Evolutionary conservation across 2,888 invertebrate genomes (phyloP).

Genomic region (Dryocosmus kuriphilus): DNA sequence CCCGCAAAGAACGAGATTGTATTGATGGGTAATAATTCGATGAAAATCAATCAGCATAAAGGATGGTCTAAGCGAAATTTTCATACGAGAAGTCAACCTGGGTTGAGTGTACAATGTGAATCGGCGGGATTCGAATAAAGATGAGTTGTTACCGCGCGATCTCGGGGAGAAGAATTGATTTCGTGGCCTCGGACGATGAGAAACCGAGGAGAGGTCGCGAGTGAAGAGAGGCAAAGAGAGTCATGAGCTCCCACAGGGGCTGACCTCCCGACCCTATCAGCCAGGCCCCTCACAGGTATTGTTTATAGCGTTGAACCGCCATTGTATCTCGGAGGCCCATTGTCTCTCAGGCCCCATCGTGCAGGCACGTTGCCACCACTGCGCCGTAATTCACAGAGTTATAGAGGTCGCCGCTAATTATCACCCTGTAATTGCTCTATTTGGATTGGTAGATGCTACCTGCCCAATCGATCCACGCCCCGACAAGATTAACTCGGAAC

Average conservation of each 20-base stretch:
- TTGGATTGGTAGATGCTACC: constrained; percentile 43
- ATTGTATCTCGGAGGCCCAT: constrained; percentile 67
- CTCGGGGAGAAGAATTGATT: constrained; percentile 52
- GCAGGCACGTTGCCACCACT: constrained; percentile 57
- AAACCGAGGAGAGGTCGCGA: constrained; percentile 47
- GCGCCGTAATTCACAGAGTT: constrained; percentile 61
- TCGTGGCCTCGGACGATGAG: constrained; percentile 56
- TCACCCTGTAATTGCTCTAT: constrained; percentile 52
- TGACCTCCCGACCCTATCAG: constrained; percentile 74
- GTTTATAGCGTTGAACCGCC: constrained; percentile 69
- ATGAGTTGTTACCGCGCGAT: constrained; percentile 33
- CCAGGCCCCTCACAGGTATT: constrained; percentile 67
- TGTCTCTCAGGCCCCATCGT: constrained; percentile 59
- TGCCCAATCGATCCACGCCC: neutral
- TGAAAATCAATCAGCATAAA: constrained; percentile 34
- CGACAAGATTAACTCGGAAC: neutral
- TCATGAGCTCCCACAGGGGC: constrained; percentile 75
- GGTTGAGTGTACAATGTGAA: constrained; percentile 21
- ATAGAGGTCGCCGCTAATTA: constrained; percentile 34
- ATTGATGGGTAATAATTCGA: constrained; percentile 19
- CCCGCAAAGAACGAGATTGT: neutral
- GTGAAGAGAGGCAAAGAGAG: constrained; percentile 63
- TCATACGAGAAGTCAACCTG: constrained; percentile 21
- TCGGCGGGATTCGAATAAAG: constrained; percentile 13
- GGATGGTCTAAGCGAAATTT: neutral